Evolutionary conservation across 2,797 vertebrate genomes (phyloP), one percentile per base, ranked within the genome.

Genomic region (Macrochelys suwanniensis): DNA sequence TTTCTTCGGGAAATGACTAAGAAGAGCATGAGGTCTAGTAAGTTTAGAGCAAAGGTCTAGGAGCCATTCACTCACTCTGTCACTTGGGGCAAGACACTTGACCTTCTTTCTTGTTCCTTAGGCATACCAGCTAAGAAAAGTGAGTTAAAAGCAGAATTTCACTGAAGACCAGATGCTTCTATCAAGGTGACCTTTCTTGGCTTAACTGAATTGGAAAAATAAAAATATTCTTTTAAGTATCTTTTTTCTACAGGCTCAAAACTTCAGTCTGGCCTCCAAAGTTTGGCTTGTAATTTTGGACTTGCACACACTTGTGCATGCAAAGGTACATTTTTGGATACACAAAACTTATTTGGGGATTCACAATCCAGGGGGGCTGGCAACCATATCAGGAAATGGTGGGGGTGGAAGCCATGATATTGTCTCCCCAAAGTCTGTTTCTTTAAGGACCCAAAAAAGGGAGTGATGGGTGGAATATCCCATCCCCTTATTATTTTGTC

Each of bases 1-100:
- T 68, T 94, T 85, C 89, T 87, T 59, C 23, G 54, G 11, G 78
- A 80, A 0, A 0, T 16, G 77, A 31, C n/a, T 86, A 59, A 89
- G 49, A 56, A 92, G 56, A 0, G 5, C 45, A 89, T 93, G 96
- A 96, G 96, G 96, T 97, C 95, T 49, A 4, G 90, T 33, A 90
- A 86, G 23, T 84, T 84, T 89, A 86, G 94, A 93, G 56, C 92
- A 93, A 81, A 95, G 94, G 90, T 96, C 95, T 47, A 16, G 90
- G 78, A 93, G 82, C 42, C 89, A 84, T 93, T 97, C 90, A 82
- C 87, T 97, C 96, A 96, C 82, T 93, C 84, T 97, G 97, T 84
- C 96, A 95, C 89, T 86, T 54, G 84, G 92, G 95, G 86, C 89
- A 90, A 96, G 93, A 86, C 71, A 15, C 80, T 92, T 96, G 95